A percentile compares a stretch with the other conserved stretches of the same genome.
Conservation (phyloP, 2,797 vertebrate species). For the Nasua narica region DNA sequence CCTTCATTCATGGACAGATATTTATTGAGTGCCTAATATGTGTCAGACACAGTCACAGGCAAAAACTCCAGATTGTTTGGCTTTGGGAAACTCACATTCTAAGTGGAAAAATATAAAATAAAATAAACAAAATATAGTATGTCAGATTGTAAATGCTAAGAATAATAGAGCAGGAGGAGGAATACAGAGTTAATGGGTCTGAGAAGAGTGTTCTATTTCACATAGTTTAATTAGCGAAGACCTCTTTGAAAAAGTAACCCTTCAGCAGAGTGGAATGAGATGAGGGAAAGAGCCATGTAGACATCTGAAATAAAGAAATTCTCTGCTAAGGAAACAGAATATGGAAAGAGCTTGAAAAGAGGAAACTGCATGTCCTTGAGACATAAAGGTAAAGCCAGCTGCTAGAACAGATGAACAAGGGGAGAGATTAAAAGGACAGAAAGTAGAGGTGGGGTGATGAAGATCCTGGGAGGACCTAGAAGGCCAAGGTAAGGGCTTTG, state of each 20-base stretch:
- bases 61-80: background rate
- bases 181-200: background rate
- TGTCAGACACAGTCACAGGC: background rate
- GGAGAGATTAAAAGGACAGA: background rate
- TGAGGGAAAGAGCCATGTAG: too few relatives aligned
- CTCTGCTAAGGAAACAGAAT: background rate
- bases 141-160: background rate
- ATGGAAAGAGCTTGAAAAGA: background rate
- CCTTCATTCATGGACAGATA: background rate
- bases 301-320: background rate
- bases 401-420: background rate
- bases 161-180: background rate
- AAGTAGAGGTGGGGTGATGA: fast-evolving
- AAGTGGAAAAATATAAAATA: background rate
- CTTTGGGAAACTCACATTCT: background rate
- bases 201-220: background rate
- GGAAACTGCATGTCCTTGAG: background rate
- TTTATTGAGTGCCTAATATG: background rate
- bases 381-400: background rate
- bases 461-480: background rate
- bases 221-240: background rate
- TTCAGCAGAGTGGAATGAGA: background rate
- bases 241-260: background rate
- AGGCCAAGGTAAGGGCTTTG: background rate
- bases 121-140: background rate